Conservation (phyloP, 2,113 vertebrate species). For the Gavialis gangeticus region DNA sequence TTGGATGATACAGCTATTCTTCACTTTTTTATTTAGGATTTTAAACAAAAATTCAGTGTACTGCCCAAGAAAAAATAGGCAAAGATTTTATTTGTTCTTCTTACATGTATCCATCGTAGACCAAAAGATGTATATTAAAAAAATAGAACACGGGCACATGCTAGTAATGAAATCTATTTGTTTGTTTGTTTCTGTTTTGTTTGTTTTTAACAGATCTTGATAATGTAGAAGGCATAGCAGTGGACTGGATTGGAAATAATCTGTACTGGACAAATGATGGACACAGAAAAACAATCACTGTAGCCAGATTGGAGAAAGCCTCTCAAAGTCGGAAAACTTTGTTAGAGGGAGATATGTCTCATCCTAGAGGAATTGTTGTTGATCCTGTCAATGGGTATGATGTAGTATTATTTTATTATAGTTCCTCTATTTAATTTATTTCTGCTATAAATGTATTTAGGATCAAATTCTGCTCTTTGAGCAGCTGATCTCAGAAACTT, state of each 20-base stretch:
- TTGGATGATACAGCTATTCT: not conserved
- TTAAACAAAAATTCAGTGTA: no score
- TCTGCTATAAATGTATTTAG: not conserved
- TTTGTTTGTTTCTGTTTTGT: not conserved
- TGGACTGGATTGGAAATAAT: constrained; percentile 99
- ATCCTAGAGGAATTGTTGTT: constrained; percentile 95
- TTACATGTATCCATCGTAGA: no score
- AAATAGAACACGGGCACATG: no score
- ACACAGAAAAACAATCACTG: constrained; percentile 95
- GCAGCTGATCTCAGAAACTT: not conserved
- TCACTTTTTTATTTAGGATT: no score
- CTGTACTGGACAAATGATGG: constrained; percentile 99
- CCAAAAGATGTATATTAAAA: no score
- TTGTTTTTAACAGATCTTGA: constrained; percentile 87
- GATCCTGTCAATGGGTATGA: constrained; percentile 94
- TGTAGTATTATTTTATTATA: not conserved
- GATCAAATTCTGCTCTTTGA: not conserved
- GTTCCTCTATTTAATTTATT: not conserved
- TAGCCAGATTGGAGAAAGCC: constrained; percentile 93
- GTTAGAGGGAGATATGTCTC: constrained; percentile 96
- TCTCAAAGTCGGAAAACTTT: constrained; percentile 93
- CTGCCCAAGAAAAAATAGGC: no score
- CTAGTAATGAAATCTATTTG: not conserved
- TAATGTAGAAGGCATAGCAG: constrained; percentile 98
- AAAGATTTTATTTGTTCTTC: no score